phyloP scores from a whole-genome alignment of 2,797 vertebrate genomes.

The Neosilurus hyrtlii region DNA sequence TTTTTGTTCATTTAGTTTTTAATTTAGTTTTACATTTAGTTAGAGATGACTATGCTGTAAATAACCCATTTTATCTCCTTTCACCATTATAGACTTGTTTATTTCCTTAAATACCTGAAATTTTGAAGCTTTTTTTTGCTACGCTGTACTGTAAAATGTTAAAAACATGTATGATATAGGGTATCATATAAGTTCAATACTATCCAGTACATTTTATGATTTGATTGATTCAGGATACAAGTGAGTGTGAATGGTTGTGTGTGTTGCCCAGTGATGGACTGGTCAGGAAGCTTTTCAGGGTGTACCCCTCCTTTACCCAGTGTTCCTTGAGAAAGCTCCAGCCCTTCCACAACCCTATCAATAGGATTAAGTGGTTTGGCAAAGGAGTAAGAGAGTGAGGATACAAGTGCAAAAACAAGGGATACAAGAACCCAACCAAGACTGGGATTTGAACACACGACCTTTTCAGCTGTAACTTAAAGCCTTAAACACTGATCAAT shows the following conservation, averaged over 20 bases:
- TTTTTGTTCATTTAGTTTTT: neutral
- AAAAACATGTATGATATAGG: neutral
- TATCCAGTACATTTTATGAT: neutral
- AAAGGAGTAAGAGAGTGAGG: neutral
- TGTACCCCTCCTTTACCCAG: too few species aligned
- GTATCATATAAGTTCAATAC: neutral
- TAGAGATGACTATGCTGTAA: neutral
- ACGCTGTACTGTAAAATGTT: neutral
- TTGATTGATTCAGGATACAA: neutral
- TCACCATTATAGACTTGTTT: neutral
- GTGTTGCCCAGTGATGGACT: too few species aligned
- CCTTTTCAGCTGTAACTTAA: neutral
- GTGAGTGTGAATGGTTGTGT: too few species aligned
- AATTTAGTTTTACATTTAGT: neutral
- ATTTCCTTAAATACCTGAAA: neutral
- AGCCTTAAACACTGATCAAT: neutral
- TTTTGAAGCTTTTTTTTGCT: neutral
- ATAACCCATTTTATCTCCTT: neutral
- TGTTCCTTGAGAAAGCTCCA: too few species aligned
- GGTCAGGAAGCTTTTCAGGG: too few species aligned
- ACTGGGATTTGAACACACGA: neutral
- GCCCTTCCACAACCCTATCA: too few species aligned
- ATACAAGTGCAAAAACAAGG: neutral
- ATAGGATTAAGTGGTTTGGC: too few species aligned
- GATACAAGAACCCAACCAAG: too few species aligned